phyloP scores from a whole-genome alignment of 2,113 vertebrate genomes.

The Cynocephalus volans region DNA sequence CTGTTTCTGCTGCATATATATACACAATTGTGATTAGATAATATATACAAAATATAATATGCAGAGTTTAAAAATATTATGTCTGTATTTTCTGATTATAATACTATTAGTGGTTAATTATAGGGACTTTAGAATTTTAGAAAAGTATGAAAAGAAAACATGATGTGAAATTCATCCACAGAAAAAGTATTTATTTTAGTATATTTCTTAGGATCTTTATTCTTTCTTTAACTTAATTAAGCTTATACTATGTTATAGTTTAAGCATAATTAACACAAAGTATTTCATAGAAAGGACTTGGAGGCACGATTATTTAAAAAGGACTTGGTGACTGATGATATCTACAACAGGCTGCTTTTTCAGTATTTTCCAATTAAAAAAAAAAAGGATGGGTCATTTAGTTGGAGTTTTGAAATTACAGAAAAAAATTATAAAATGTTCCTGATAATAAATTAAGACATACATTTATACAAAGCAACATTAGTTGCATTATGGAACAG shows the following conservation, averaged over 20 bases:
- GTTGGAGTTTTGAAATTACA: neutral
- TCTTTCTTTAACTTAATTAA: neutral
- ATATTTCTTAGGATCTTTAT: neutral
- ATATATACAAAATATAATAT: slow-evolving; percentile 22
- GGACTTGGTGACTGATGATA: neutral
- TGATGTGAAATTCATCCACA: neutral
- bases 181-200: neutral
- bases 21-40: neutral
- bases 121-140: slow-evolving; percentile 35
- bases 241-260: neutral
- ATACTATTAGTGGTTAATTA: neutral
- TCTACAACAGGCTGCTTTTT: neutral
- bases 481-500: neutral
- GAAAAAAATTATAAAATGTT: neutral
- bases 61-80: neutral
- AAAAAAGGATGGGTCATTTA: neutral
- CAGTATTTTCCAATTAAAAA: neutral
- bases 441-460: neutral
- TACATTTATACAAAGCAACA: neutral
- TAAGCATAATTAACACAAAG: slow-evolving; percentile 40
- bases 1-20: neutral
- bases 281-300: neutral
- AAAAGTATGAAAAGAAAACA: neutral
- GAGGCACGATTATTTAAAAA: slow-evolving; percentile 2
- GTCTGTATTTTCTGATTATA: neutral